phyloP scores from a whole-genome alignment of 92 coral and sea anemone genomes.

The Palythoa grandiflora region DNA sequence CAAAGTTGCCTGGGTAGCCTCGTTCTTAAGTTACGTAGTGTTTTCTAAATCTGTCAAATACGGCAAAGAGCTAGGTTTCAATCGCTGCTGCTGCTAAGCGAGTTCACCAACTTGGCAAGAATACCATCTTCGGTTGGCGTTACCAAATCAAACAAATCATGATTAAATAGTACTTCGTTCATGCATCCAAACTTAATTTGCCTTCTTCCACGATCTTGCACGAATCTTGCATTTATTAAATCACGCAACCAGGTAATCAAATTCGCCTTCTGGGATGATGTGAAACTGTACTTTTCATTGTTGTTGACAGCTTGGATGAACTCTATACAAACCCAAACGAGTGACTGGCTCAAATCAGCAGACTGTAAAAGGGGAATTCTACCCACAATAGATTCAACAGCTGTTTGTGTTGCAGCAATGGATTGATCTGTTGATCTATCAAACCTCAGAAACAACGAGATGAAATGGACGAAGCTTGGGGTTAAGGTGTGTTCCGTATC shows the following conservation, averaged over 20 bases:
- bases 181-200: conserved; percentile 14
- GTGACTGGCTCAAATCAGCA: neutral
- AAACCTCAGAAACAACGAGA: neutral
- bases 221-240: neutral
- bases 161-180: conserved; percentile 7
- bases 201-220: neutral
- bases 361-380: conserved; percentile 20
- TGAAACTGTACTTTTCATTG: conserved; percentile 18
- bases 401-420: neutral
- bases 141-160: conserved; percentile 16
- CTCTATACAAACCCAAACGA: conserved; percentile 17
- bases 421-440: neutral
- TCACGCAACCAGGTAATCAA: conserved; percentile 43
- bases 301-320: conserved; percentile 37
- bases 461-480: neutral
- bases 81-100: neutral
- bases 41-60: neutral
- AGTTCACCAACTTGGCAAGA: neutral
- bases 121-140: neutral
- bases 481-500: neutral
- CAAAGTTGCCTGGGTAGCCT: too few relatives aligned
- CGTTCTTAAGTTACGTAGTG: too few relatives aligned
- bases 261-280: conserved; percentile 26
- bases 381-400: conserved; percentile 17
- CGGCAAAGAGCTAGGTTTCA: neutral